Conservation (phyloP, 2,888 invertebrate species). For the Drosophila maculinotata region DNA sequence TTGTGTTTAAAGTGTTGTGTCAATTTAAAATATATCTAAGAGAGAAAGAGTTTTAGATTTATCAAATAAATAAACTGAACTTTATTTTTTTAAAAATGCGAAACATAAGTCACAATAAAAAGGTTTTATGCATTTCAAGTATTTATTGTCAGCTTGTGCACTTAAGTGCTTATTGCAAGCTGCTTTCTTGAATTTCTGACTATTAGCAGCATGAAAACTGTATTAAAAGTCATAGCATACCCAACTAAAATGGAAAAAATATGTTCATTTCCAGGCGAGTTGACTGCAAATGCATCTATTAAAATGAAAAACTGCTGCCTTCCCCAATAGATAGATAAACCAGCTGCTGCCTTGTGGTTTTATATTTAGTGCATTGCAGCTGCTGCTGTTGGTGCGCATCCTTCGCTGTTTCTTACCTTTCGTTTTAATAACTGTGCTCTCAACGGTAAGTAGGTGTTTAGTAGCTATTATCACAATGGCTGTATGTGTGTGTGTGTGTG, state of each 20-base stretch:
- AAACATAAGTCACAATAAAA: too few relatives aligned
- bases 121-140: not conserved
- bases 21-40: too few relatives aligned
- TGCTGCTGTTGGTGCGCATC: constrained; percentile 17
- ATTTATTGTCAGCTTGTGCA: not conserved
- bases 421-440: constrained; percentile 61
- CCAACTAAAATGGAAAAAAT: constrained; percentile 2
- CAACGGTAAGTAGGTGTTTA: constrained; percentile 74
- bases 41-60: too few relatives aligned
- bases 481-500: constrained; percentile 26
- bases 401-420: constrained; percentile 24
- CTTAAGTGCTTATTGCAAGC: not conserved
- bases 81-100: too few relatives aligned
- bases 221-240: constrained; percentile 29
- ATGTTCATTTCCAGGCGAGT: constrained; percentile 15
- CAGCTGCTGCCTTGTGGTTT: constrained; percentile 36
- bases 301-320: constrained; percentile 25
- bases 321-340: constrained; percentile 34
- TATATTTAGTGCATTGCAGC: constrained; percentile 34
- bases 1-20: constrained; percentile 1
- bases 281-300: constrained; percentile 50
- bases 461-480: constrained; percentile 66
- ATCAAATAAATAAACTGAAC: too few relatives aligned
- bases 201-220: not conserved
- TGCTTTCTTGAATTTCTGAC: not conserved